These are phyloP conservation scores for Pseudochirops cupreus DNA, from an alignment of 2,797 vertebrate genomes.

Conservation along the genomic window DNA sequence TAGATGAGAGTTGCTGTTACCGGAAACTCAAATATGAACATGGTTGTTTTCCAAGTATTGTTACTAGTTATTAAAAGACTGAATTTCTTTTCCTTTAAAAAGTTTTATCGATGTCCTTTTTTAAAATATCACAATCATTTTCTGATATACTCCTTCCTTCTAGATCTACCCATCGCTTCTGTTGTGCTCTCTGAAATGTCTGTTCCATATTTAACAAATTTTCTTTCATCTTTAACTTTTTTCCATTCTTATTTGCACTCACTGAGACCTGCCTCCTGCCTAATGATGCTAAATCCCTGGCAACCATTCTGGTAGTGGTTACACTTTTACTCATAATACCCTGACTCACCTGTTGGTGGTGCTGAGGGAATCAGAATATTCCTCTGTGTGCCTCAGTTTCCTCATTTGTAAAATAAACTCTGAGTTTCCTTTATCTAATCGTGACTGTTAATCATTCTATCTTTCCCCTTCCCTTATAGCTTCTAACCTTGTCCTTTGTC, in stretches of 20 bases:
- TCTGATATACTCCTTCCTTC: background rate
- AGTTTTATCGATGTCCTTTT: background rate
- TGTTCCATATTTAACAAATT: background rate
- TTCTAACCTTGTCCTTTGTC: background rate
- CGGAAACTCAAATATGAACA: constrained; percentile 52
- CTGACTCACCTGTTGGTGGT: background rate
- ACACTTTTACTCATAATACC: background rate
- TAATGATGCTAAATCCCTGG: background rate
- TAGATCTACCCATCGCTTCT: background rate
- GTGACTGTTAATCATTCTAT: background rate
- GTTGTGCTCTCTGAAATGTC: background rate
- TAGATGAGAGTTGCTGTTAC: background rate
- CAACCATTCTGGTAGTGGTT: background rate
- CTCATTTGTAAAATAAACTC: background rate
- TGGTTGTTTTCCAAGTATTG: constrained; percentile 17
- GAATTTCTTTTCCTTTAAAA: background rate
- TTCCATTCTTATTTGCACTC: background rate
- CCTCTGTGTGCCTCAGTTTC: background rate
- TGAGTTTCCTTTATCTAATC: background rate
- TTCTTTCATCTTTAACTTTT: background rate
- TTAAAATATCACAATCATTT: background rate
- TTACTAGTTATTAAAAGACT: constrained; percentile 34
- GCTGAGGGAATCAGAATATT: background rate
- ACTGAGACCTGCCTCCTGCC: background rate
- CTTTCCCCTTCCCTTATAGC: background rate